Base-by-base conservation (phyloP, 2,797 vertebrate species). In the Myioborus miniatus region DNA sequence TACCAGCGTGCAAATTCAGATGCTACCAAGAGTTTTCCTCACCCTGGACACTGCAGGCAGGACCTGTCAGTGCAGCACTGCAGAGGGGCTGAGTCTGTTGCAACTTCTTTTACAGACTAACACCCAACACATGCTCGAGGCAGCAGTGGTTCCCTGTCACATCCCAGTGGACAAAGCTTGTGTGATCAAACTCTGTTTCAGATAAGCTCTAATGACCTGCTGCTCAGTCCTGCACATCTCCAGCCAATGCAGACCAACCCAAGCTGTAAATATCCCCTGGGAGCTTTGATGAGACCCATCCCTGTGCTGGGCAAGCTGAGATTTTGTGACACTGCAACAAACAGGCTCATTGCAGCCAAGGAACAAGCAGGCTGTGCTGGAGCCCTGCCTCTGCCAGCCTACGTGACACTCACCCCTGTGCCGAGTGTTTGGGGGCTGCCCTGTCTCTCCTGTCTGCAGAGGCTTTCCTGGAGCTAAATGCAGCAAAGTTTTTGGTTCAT, bases 331-430 rank as follows among this genome's bases (percentile, higher is more conserved):
- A 1, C 37, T 34, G 49, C 34, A 52, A 49, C 32, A 34, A 59
- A 29, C 15, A 53, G 52, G 44, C n/a, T 63, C 3, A 1, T 41
- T 36, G 62, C 20, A 46, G 49, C 26, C 23, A 46, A 53, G 60
- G 64, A 80, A 72, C 8, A 34, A 32, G 26, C 26, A 55, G 41
- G 56, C 41, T 59, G 52, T 47, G 64, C 47, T 26, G 37, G 49
- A 75, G 58, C 30, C 44, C 43, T 50, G 56, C 49, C 62, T 34
- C 62, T 63, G 53, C 15, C 77, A 60, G 58, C 49, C 68, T 78
- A 34, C 0, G 0, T n/a, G 77, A 88, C 22, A 18, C 47, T 65
- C 1, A 0, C 10, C 37, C 37, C 41, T 46, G 20, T 18, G 56
- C 53, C 0, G 1, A 71, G 36, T 9, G 26, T 43, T 15, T 62